These are phyloP conservation scores for Drosophila monieri DNA, from an alignment of 2,888 invertebrate species.

Conservation along the genomic window DNA sequence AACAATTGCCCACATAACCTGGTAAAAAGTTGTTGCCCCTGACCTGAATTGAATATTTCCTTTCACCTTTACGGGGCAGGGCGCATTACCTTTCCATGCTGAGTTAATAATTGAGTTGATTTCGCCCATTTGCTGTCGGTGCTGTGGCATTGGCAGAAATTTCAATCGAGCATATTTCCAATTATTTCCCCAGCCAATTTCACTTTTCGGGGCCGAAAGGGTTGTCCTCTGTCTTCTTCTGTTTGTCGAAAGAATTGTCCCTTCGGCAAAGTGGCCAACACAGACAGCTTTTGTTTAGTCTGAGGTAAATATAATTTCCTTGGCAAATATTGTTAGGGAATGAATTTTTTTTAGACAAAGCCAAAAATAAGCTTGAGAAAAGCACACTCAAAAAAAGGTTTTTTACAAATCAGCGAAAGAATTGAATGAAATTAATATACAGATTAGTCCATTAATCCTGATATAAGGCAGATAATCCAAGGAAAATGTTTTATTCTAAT, in stretches of 20 bases:
- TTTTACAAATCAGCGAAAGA: neutral
- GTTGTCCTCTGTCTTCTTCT: conserved; percentile 15
- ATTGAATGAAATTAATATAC: neutral
- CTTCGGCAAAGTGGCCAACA: conserved; percentile 28
- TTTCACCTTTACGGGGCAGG: conserved; percentile 24
- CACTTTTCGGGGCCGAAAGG: conserved; percentile 34
- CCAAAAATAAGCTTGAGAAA: neutral
- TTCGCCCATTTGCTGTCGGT: conserved; percentile 48
- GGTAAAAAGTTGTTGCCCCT: conserved; percentile 16
- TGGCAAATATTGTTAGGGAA: conserved; percentile 21
- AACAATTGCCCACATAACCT: conserved; percentile 10
- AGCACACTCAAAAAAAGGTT: neutral
- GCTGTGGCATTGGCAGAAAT: conserved; percentile 47
- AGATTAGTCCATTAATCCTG: no score
- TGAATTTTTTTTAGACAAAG: conserved; percentile 4
- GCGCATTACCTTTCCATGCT: conserved; percentile 6
- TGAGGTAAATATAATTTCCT: conserved; percentile 30
- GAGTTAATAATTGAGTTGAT: conserved; percentile 65
- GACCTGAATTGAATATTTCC: conserved; percentile 26
- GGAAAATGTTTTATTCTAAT: neutral
- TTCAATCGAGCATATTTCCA: conserved; percentile 66
- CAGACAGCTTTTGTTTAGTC: conserved; percentile 20
- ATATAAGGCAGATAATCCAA: neutral
- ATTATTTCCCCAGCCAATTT: conserved; percentile 63
- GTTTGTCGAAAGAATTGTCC: conserved; percentile 29